A percentile compares a stretch with the other conserved stretches of the same genome.
phyloP scores from a whole-genome alignment of 2,113 vertebrate genomes.

The Gobiocypris rarus region DNA sequence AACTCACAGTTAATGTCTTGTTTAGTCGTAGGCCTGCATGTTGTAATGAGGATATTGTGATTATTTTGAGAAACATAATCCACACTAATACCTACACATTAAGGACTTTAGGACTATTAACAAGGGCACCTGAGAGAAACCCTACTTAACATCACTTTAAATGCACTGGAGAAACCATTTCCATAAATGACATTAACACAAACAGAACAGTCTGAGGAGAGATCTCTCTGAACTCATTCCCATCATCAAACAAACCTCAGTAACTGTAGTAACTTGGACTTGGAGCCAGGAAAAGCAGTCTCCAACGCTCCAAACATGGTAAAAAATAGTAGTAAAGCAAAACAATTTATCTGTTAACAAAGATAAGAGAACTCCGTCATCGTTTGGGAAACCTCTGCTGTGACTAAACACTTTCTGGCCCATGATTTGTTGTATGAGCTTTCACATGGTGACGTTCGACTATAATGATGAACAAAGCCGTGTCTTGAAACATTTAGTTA shows the following conservation, averaged over 20 bases:
- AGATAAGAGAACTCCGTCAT: constrained; percentile 15
- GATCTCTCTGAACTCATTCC: constrained; percentile 49
- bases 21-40: neutral
- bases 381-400: constrained; percentile 19
- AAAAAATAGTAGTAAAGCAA: constrained; percentile 61
- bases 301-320: constrained; percentile 59
- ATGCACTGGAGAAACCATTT: constrained; percentile 62
- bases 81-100: neutral
- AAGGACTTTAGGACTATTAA: constrained; percentile 28
- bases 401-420: constrained; percentile 24
- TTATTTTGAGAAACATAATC: neutral
- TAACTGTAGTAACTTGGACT: constrained; percentile 50
- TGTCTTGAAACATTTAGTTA: constrained; percentile 53
- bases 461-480: constrained; percentile 33
- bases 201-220: constrained; percentile 43
- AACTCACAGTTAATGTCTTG: neutral
- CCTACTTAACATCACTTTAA: constrained; percentile 2
- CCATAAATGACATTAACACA: constrained; percentile 53
- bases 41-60: neutral
- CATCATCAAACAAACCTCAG: constrained; percentile 60
- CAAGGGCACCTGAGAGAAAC: constrained; percentile 13
- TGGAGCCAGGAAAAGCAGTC: constrained; percentile 57
- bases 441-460: constrained; percentile 45
- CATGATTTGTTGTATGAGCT: constrained; percentile 19
- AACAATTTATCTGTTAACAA: constrained; percentile 61